Percentiles rank a stretch among this genome's conserved stretches.
Evolutionary conservation across 2,888 invertebrate genomes (phyloP).

Genomic region (Diplolepis rosae): DNA sequence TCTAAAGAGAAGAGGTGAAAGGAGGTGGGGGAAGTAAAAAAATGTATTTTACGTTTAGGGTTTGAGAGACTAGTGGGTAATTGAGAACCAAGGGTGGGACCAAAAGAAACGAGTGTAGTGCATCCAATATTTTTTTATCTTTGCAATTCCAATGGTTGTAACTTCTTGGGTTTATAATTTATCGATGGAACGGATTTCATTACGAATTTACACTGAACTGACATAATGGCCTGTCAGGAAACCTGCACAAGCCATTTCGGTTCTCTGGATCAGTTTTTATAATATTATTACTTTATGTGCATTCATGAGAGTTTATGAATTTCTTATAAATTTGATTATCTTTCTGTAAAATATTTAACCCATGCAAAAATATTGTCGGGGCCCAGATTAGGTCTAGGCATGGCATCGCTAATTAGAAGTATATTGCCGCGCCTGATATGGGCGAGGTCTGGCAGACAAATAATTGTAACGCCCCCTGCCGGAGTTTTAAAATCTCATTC

Average conservation of each 20-base stretch:
- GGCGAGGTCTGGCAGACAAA: too few relatives aligned
- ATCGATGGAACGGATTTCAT: background rate
- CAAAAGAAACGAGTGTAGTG: background rate
- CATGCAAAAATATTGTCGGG: too few relatives aligned
- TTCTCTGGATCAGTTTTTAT: background rate
- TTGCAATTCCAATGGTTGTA: background rate
- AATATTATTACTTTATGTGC: too few relatives aligned
- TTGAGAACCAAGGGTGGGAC: background rate
- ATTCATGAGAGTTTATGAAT: too few relatives aligned
- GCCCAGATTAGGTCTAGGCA: too few relatives aligned
- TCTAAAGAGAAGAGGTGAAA: background rate
- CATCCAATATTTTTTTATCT: background rate
- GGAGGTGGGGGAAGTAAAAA: background rate
- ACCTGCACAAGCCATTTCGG: background rate
- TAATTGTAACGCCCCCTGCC: too few relatives aligned
- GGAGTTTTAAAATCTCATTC: too few relatives aligned
- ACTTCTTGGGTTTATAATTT: background rate
- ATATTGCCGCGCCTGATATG: too few relatives aligned
- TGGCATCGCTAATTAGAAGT: too few relatives aligned
- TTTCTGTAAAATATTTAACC: background rate
- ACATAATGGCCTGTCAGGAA: background rate
- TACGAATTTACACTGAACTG: background rate
- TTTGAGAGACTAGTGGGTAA: background rate
- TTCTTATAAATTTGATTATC: background rate
- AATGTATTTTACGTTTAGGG: slow-evolving; percentile 3